Evolutionary conservation across 2,797 vertebrate genomes (phyloP).

Genomic region (Ctenochaetus hawaiiensis): DNA sequence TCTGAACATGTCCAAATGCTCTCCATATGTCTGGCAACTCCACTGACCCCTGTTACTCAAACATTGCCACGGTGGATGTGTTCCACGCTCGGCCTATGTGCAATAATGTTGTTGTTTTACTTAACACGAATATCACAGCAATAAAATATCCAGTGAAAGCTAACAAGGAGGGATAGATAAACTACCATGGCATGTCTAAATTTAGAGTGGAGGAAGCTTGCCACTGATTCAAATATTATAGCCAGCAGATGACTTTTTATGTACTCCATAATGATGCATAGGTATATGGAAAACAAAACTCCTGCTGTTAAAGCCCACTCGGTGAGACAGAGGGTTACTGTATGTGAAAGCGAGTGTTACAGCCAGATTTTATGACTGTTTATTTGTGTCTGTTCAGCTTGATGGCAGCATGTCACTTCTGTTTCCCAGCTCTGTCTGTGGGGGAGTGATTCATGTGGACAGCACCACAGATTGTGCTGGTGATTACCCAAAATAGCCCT

Average conservation of each 20-base stretch:
- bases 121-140: slow-evolving; percentile 46
- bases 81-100: slow-evolving; percentile 35
- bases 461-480: slow-evolving; percentile 62
- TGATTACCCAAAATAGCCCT: slow-evolving; percentile 66
- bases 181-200: slow-evolving; percentile 33
- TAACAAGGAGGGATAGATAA: slow-evolving; percentile 39
- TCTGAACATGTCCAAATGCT: slow-evolving; percentile 76
- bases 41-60: slow-evolving; percentile 69
- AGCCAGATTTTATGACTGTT: slow-evolving; percentile 69
- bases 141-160: slow-evolving; percentile 47
- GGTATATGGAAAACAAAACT: slow-evolving; percentile 36
- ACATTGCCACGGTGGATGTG: slow-evolving; percentile 53
- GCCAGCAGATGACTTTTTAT: slow-evolving; percentile 49
- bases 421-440: slow-evolving; percentile 63
- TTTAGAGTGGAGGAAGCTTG: slow-evolving; percentile 44
- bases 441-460: slow-evolving; percentile 72
- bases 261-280: slow-evolving; percentile 42
- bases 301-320: slow-evolving; percentile 42
- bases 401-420: slow-evolving; percentile 70
- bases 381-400: slow-evolving; percentile 72
- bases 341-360: slow-evolving; percentile 38
- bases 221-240: slow-evolving; percentile 39
- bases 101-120: slow-evolving; percentile 48
- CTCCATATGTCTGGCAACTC: slow-evolving; percentile 80
- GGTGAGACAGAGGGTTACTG: slow-evolving; percentile 51